These are phyloP conservation scores for Copidosoma floridanum DNA, from an alignment of 1,140 invertebrate genomes.

Conservation along the genomic window DNA sequence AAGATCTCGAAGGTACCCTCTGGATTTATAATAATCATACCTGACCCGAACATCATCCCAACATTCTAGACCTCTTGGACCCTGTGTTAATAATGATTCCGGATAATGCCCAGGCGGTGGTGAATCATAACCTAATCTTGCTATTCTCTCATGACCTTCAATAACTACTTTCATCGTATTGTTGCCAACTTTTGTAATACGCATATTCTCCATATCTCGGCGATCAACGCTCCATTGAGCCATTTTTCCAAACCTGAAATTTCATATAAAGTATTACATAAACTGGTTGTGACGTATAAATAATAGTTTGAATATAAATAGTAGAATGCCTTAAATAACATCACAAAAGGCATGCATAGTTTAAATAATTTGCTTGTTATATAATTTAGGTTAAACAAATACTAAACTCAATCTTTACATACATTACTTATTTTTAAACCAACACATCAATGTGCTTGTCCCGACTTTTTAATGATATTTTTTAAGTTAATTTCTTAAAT, in stretches of 20 bases:
- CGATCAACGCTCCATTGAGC: slow-evolving; percentile 82
- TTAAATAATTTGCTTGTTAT: too few relatives aligned
- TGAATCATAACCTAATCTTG: slow-evolving; percentile 57
- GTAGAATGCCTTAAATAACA: too few relatives aligned
- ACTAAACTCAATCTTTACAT: too few relatives aligned
- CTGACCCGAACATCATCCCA: slow-evolving; percentile 83
- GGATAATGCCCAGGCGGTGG: slow-evolving; percentile 76
- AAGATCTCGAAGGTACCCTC: slow-evolving; percentile 76
- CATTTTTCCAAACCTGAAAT: slow-evolving; percentile 78
- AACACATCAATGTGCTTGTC: too few relatives aligned
- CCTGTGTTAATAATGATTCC: slow-evolving; percentile 67
- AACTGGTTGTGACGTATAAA: too few relatives aligned
- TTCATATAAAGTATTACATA: slow-evolving; percentile 9
- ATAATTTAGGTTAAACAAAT: too few relatives aligned
- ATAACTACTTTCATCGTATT: slow-evolving; percentile 75
- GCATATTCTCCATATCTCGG: slow-evolving; percentile 78
- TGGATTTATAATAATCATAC: slow-evolving; percentile 83
- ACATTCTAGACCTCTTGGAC: slow-evolving; percentile 71
- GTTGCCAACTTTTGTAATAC: slow-evolving; percentile 73
- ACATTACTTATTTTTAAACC: too few relatives aligned
- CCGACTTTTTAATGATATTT: too few relatives aligned
- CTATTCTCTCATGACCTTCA: slow-evolving; percentile 60
- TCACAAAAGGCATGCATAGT: too few relatives aligned
- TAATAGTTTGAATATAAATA: too few relatives aligned
- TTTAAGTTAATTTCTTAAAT: too few relatives aligned